Conservation (phyloP, 2,888 invertebrate genomes). For the Volucella inflata region DNA sequence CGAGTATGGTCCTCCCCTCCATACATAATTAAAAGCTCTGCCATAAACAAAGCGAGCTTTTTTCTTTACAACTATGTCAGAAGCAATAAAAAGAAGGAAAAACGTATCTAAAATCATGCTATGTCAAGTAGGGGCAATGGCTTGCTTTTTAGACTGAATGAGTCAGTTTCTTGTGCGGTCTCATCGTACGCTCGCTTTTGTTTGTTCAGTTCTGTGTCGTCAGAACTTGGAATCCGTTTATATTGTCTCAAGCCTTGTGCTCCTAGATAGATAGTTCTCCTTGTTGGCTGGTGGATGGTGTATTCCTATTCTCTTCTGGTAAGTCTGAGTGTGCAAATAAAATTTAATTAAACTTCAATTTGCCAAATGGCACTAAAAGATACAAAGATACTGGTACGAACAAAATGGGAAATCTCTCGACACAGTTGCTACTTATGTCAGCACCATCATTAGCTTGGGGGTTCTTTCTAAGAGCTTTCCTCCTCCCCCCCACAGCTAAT, state of each 20-base stretch:
- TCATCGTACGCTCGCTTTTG: constrained; percentile 34
- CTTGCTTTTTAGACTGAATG: constrained; percentile 49
- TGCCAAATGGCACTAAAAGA: constrained; percentile 52
- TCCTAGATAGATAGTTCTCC: constrained; percentile 31
- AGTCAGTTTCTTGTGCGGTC: constrained; percentile 68
- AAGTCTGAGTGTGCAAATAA: constrained; percentile 52
- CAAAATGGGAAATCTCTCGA: constrained; percentile 31
- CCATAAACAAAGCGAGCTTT: constrained; percentile 49
- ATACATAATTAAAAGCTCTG: constrained; percentile 54
- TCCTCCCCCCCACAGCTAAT: constrained; percentile 21
- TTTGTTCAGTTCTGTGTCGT: constrained; percentile 29
- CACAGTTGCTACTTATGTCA: constrained; percentile 37
- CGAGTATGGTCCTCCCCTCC: constrained; percentile 5
- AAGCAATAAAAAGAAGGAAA: constrained; percentile 25
- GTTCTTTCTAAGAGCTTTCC: constrained; percentile 28
- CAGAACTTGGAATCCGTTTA: not conserved
- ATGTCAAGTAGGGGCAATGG: constrained; percentile 52
- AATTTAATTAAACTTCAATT: constrained; percentile 73
- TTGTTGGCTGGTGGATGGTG: not conserved
- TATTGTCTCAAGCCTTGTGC: not conserved
- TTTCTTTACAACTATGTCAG: constrained; percentile 41
- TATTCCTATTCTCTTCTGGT: too few species aligned
- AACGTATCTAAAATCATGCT: constrained; percentile 47
- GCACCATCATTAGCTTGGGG: constrained; percentile 17
- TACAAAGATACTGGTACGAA: constrained; percentile 35